Base-by-base conservation (phyloP, 1,140 invertebrate genomes). In the Ladona fulva region DNA sequence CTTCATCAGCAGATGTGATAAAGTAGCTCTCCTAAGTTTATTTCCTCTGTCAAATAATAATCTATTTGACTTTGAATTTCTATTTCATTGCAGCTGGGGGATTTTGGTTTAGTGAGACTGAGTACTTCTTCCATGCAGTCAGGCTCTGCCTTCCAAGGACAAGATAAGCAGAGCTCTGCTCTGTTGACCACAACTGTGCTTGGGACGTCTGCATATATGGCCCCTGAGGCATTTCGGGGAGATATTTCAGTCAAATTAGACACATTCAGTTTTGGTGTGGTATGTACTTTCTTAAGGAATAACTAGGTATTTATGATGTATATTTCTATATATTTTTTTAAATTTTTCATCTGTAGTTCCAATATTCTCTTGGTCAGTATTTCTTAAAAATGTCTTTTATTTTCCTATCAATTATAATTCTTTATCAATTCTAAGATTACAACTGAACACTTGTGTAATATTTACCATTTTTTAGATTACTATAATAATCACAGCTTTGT, bases 251-350 rank as follows among this genome's bases (percentile, higher is more conserved):
- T 90, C 22, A 92, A 93, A 86, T 87, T 91, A 80, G 93, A 94
- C 82, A 89, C 91, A 16, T 94, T 90, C 83, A 93, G 92, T 82
- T 94, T 90, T 87, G 93, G 92, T 10, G 90, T 94, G 74, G 92
- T 92, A 81, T 82, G 81, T 82, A 37, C 8, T 37, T 37, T 37
- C 29, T 37, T 1, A 5, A 37, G n/a, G n/a, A n/a, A n/a, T n/a
- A n/a, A n/a, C n/a, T n/a, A n/a, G n/a, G n/a, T n/a, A n/a, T n/a
- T n/a, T n/a, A n/a, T n/a, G n/a, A n/a, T n/a, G n/a, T n/a, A n/a
- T n/a, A n/a, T n/a, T n/a, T n/a, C n/a, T n/a, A n/a, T n/a, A n/a
- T n/a, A n/a, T n/a, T n/a, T n/a, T n/a, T n/a, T n/a, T n/a, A n/a
- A n/a, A n/a, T n/a, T n/a, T n/a, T n/a, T n/a, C n/a, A n/a, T n/a